Percentiles rank a stretch among this genome's conserved stretches.
Conservation (phyloP, 1,140 invertebrate genomes). For the Cotesia glomerata region DNA sequence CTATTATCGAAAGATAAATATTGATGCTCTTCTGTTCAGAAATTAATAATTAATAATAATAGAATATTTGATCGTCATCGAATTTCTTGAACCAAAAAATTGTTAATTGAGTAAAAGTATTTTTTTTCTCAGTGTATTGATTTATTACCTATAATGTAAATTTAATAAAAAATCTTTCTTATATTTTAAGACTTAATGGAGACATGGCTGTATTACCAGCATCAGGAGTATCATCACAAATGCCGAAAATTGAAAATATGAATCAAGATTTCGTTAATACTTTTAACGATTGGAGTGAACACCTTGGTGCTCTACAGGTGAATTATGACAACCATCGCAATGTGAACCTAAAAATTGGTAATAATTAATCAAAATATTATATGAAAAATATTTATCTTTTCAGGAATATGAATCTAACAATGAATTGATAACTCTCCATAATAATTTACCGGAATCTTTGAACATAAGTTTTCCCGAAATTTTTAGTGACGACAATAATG, state of each 20-base stretch:
- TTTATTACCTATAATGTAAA: too few relatives aligned
- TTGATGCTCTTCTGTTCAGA: too few relatives aligned
- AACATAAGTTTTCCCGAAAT: constrained; percentile 4
- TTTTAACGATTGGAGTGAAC: constrained; percentile 59
- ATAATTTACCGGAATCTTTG: too few relatives aligned
- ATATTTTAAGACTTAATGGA: constrained; percentile 41
- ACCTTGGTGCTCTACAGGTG: constrained; percentile 55
- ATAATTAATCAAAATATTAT: not conserved
- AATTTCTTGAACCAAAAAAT: too few relatives aligned
- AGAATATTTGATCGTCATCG: too few relatives aligned
- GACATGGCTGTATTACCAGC: constrained; percentile 45
- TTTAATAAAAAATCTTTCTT: constrained; percentile 24
- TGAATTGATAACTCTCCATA: too few relatives aligned
- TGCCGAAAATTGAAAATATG: constrained; percentile 46
- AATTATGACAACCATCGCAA: not conserved
- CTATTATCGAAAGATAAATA: too few relatives aligned
- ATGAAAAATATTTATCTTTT: not conserved
- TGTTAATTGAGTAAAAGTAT: too few relatives aligned
- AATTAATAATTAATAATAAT: too few relatives aligned
- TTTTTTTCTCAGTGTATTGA: too few relatives aligned
- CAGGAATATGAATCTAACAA: not conserved
- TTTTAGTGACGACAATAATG: constrained; percentile 48
- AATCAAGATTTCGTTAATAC: constrained; percentile 60
- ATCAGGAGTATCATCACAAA: constrained; percentile 42
- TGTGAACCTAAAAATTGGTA: not conserved